These are phyloP conservation scores for Amblyopsis hoosieri DNA, from an alignment of 2,797 vertebrate genomes.

Conservation along the genomic window DNA sequence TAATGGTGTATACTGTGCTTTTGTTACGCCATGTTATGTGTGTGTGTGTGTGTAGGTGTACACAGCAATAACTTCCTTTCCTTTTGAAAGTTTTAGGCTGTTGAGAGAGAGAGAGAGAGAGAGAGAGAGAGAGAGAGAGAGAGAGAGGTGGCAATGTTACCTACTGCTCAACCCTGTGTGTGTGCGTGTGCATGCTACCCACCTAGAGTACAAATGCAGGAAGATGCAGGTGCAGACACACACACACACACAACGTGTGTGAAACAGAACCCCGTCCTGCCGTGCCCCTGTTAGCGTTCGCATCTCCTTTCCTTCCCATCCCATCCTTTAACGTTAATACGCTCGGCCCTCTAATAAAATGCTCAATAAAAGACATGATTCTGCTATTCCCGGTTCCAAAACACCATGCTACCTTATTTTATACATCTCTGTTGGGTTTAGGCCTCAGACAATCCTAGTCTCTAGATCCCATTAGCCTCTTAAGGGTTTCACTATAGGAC, in stretches of 20 bases:
- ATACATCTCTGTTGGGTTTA: slow-evolving; percentile 4
- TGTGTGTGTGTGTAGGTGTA: neutral
- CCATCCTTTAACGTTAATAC: too few species aligned
- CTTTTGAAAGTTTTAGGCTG: too few species aligned
- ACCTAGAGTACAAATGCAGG: neutral
- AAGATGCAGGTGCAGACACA: neutral
- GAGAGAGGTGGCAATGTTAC: neutral
- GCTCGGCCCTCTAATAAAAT: neutral
- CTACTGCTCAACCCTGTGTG: neutral
- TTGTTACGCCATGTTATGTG: neutral
- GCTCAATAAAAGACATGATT: neutral
- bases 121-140: neutral
- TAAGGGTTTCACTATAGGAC: slow-evolving; percentile 3
- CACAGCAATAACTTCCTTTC: too few species aligned
- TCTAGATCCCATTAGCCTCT: slow-evolving; percentile 25
- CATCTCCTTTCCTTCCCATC: too few species aligned
- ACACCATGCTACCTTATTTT: slow-evolving; percentile 26
- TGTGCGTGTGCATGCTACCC: neutral
- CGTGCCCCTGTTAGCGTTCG: too few species aligned
- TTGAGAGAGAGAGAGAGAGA: neutral
- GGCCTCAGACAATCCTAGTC: slow-evolving; percentile 23
- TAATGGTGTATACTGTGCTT: neutral
- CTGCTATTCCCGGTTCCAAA: slow-evolving; percentile 23
- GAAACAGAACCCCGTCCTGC: neutral
- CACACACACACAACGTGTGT: neutral